Base-by-base conservation (phyloP, 2,113 vertebrate genomes). In the Brevimyrus niger region DNA sequence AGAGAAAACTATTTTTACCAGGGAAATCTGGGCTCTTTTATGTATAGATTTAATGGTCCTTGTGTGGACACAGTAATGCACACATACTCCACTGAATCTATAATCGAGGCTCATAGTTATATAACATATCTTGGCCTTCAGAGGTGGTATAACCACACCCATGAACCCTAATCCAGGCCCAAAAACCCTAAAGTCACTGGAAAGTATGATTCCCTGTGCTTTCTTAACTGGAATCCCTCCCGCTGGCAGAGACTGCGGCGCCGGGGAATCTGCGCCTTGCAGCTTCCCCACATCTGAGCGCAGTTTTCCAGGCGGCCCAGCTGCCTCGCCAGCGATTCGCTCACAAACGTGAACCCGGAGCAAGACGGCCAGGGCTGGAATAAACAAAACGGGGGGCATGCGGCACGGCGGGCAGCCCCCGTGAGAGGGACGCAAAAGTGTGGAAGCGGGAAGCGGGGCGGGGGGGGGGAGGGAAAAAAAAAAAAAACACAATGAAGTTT, bases 391-490 rank as follows among this genome's bases (percentile, higher is more conserved):
- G 4, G 42, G 23, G 31, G 44, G 38, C 19, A 21, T 47, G 65
- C 51, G 10, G 55, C 55, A 35, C 23, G 50, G 27, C 10, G 31
- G 88, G 27, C 89, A 27, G 73, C 76, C 87, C 88, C 85, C 27
- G 51, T 87, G 87, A 44, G 51, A 88, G 55, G 55, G 7, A 44
- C 76, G 61, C 94, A 94, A 94, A 94, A 94, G 92, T 92, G 87
- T 95, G 93, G 94, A 95, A 94, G 92, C 89, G 92, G 93, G 93
- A 95, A 93, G 93, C 92, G 84, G 91, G 76, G 92, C 1, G 21
- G 55, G 55, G 6, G 55, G 3, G 10, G 3, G 90, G 88, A 13
- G 5, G 13, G 13, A 38, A 38, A 42, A 42, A 80, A 38, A 6
- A 76, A 35, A 76, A 35, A 91, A 51, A 92, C 91, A 93, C 91